Conservation (phyloP, 37 sponge, comb jelly and placozoan species). For the Beroe ovata region DNA sequence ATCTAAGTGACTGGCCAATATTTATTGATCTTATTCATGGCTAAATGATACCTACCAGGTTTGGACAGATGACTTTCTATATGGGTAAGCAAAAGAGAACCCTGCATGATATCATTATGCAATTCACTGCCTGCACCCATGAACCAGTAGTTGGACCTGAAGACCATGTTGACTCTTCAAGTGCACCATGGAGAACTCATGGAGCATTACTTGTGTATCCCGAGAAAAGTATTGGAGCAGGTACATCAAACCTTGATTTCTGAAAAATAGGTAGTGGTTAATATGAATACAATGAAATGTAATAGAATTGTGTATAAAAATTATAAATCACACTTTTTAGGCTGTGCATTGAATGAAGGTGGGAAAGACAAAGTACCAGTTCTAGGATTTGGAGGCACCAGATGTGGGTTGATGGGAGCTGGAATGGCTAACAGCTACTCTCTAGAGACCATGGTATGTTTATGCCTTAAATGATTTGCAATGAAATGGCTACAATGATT, state of each 20-base stretch:
- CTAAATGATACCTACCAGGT: too few species aligned
- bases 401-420: slow-evolving; percentile 56
- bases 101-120: not conserved
- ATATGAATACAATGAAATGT: too few species aligned
- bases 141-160: not conserved
- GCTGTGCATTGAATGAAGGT: not conserved
- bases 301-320: too few species aligned
- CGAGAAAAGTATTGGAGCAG: not conserved
- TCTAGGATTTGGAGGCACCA: slow-evolving; percentile 41
- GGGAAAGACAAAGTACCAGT: not conserved
- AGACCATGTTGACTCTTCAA: not conserved
- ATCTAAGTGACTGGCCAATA: too few species aligned
- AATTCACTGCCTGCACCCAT: not conserved
- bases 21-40: too few species aligned
- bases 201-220: slow-evolving; percentile 20
- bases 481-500: not conserved
- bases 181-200: not conserved
- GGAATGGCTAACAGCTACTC: slow-evolving; percentile 23
- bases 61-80: slow-evolving; percentile 31
- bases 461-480: not conserved
- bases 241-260: too few species aligned
- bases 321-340: not conserved
- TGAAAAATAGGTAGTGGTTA: too few species aligned
- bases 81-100: not conserved
- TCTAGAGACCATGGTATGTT: not conserved